Evolutionary conservation across 2,113 vertebrate genomes (phyloP).

Genomic region (Chunga burmeisteri): DNA sequence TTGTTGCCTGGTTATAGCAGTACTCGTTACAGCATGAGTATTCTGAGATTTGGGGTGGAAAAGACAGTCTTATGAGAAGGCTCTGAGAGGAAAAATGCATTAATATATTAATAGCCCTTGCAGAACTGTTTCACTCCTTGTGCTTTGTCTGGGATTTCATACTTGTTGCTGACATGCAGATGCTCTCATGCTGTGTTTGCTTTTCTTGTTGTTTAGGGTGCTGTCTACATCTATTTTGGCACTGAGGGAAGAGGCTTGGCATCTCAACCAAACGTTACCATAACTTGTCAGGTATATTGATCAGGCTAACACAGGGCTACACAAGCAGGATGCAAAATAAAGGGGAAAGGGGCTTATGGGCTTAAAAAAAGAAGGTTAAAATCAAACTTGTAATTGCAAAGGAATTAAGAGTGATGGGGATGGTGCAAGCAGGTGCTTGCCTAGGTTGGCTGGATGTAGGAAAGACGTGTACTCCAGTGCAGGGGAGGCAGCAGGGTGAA

Average conservation of each 20-base stretch:
- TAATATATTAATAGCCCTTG: neutral
- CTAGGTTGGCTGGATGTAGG: neutral
- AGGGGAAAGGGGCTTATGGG: neutral
- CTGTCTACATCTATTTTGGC: constrained; percentile 76
- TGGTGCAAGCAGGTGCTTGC: neutral
- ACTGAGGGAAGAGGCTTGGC: constrained; percentile 19
- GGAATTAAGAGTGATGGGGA: neutral
- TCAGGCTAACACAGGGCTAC: neutral
- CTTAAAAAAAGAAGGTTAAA: neutral
- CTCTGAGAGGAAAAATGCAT: neutral
- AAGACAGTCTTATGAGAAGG: neutral
- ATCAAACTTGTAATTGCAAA: neutral
- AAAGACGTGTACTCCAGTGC: neutral
- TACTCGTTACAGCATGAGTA: neutral
- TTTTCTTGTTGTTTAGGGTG: constrained; percentile 61
- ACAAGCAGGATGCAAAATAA: neutral
- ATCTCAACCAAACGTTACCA: constrained; percentile 60
- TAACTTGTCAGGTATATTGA: constrained; percentile 72
- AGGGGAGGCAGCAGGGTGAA: neutral
- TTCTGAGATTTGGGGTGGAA: neutral
- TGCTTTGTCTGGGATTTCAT: neutral
- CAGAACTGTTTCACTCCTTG: neutral
- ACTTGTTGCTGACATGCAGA: neutral
- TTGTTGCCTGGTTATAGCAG: neutral
- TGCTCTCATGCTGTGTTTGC: neutral